Evolutionary conservation across 2,888 invertebrate species (phyloP), one percentile per base, ranked within the genome.

Genomic region (Lumbricus terrestris): DNA sequence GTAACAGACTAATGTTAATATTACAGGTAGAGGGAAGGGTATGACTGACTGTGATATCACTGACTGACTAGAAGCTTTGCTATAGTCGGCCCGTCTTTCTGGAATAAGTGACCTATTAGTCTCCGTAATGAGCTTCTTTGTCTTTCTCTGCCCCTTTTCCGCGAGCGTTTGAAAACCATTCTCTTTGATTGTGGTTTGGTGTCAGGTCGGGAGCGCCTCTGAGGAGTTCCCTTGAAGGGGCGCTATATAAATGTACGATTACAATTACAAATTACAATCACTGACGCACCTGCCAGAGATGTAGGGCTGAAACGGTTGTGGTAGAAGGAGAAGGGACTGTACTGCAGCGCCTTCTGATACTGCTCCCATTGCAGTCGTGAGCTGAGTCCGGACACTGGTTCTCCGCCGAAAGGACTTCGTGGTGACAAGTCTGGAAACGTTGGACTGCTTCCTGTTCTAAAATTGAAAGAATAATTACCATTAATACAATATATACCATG

Each of bases 321-420:
- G 35, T 90, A 83, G 37, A 90, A 37, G 16, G 93, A 92, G 34
- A 93, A 91, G 40, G 93, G 93, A 91, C 93, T 93, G 90, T 92
- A 91, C 47, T 93, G 92, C 91, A 93, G 92, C 89, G 93, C 93
- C 40, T 94, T 91, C 90, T 94, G 93, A 40, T 93, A 92, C 92
- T 94, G 94, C 91, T 94, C 94, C 94, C 93, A 93, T 91, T 94
- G 94, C 90, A 94, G 93, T 40, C 94, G 93, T 33, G 94, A 94
- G 23, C 94, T 94, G 89, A 94, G 92, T 90, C 93, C 93, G 13
- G 94, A 93, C 88, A 94, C 93, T 0, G 93, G 92, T 90, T 94
- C 94, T 20, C 69, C 85, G 1, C 89, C 85, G 88, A 47, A 33
- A 54, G 93, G 93, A 91, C 94, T 93, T 85, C 93, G 92, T 91